Evolutionary conservation across 1,140 invertebrate species (phyloP).

Genomic region (Mactra quadrangularis): DNA sequence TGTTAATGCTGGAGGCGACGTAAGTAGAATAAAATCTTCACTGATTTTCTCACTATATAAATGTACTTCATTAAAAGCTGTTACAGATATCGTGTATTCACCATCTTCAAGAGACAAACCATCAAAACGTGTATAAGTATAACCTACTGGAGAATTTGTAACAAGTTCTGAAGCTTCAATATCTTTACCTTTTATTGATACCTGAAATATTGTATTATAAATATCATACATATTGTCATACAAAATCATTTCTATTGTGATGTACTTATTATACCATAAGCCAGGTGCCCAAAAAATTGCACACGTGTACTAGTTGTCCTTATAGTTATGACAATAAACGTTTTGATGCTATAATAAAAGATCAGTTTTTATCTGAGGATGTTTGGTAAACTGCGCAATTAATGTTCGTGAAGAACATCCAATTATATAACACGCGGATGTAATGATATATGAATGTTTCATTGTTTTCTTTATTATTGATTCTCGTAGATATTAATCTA

Average conservation of each 20-base stretch:
- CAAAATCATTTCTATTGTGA: neutral
- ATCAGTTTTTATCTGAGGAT: too few species aligned
- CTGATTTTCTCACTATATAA: slow-evolving; percentile 9
- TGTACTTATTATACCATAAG: neutral
- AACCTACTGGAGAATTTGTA: neutral
- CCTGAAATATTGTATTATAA: neutral
- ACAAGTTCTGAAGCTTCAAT: neutral
- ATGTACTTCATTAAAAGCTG: slow-evolving; percentile 11
- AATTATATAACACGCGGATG: too few species aligned
- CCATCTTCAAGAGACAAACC: slow-evolving; percentile 11
- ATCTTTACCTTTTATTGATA: neutral
- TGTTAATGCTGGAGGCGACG: neutral
- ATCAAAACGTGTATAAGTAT: slow-evolving; percentile 25
- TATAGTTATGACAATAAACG: neutral
- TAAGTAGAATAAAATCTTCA: neutral
- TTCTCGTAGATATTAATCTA: too few species aligned
- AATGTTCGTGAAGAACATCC: too few species aligned
- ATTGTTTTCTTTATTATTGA: too few species aligned
- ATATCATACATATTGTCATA: neutral
- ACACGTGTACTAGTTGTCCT: neutral
- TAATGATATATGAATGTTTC: too few species aligned
- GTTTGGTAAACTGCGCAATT: too few species aligned
- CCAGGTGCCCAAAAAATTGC: neutral
- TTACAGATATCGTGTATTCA: slow-evolving; percentile 6
- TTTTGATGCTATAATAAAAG: neutral